Percentiles rank a stretch among this genome's conserved stretches.
Evolutionary conservation across 92 coral and sea anemone species (phyloP).

Genomic region (Scolanthus callimorphus): DNA sequence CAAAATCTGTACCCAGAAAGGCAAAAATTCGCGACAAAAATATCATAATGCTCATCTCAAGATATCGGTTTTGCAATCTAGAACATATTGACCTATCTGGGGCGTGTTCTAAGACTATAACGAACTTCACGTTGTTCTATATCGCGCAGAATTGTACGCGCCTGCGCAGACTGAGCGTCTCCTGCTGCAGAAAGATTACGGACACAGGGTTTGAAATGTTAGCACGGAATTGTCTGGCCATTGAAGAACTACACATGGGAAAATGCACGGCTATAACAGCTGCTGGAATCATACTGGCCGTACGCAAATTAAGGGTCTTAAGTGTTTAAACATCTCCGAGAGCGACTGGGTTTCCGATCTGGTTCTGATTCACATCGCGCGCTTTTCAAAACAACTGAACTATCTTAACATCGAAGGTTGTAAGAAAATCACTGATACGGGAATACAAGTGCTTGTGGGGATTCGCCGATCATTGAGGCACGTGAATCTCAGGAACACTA

Average conservation of each 20-base stretch:
- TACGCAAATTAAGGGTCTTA: slow-evolving; percentile 37
- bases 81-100: slow-evolving; percentile 68
- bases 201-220: slow-evolving; percentile 66
- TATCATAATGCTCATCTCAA: slow-evolving; percentile 38
- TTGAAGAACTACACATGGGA: slow-evolving; percentile 57
- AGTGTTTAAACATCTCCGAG: slow-evolving; percentile 47
- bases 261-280: slow-evolving; percentile 44
- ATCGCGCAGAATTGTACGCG: slow-evolving; percentile 65
- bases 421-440: slow-evolving; percentile 59
- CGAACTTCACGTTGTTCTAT: slow-evolving; percentile 54
- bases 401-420: slow-evolving; percentile 69
- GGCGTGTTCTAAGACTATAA: slow-evolving; percentile 44
- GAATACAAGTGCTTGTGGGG: slow-evolving; percentile 42
- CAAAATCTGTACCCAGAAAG: slow-evolving; percentile 1
- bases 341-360: slow-evolving; percentile 43
- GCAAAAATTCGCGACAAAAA: slow-evolving; percentile 37
- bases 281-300: slow-evolving; percentile 42
- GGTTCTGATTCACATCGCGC: slow-evolving; percentile 40
- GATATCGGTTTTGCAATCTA: slow-evolving; percentile 33
- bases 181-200: slow-evolving; percentile 51
- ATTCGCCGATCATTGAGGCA: slow-evolving; percentile 32
- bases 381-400: slow-evolving; percentile 29
- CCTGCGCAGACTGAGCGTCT: slow-evolving; percentile 40
- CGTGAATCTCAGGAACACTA: slow-evolving; percentile 59
- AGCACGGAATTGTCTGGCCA: slow-evolving; percentile 42